phyloP scores from a whole-genome alignment of 2,797 vertebrate species.

The Tachyglossus aculeatus region DNA sequence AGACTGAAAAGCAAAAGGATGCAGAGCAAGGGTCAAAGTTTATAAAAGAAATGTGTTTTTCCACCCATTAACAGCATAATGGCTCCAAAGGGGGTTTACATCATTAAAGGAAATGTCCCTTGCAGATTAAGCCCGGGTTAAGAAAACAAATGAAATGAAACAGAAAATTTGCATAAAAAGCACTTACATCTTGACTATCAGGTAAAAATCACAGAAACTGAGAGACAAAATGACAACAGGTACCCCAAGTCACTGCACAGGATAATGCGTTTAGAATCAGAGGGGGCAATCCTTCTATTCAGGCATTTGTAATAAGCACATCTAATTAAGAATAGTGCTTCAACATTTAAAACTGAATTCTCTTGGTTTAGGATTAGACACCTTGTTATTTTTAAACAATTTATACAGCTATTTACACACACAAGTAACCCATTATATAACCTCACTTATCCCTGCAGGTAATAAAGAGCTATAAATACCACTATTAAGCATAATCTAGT shows the following conservation, averaged over 20 bases:
- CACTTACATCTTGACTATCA: background rate
- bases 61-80: background rate
- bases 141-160: background rate
- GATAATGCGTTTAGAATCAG: background rate
- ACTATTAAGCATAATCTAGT: slow-evolving; percentile 13
- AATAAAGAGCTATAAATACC: slow-evolving; percentile 16
- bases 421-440: slow-evolving; percentile 27
- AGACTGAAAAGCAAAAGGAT: background rate
- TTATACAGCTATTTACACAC: slow-evolving; percentile 48
- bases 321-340: background rate
- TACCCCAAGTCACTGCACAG: background rate
- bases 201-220: background rate
- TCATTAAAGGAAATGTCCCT: background rate
- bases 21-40: background rate
- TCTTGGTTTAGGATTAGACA: slow-evolving; percentile 17
- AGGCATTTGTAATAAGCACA: background rate
- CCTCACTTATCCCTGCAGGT: slow-evolving; percentile 45
- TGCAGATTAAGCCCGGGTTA: background rate
- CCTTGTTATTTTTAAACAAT: slow-evolving; percentile 53
- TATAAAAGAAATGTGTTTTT: fast-evolving
- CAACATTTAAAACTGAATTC: slow-evolving; percentile 19
- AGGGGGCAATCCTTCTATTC: background rate
- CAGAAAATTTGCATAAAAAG: background rate
- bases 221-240: background rate
- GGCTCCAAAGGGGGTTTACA: background rate